These are phyloP conservation scores for Eupithecia tripunctaria DNA, from an alignment of 2,888 invertebrate species.

Conservation along the genomic window DNA sequence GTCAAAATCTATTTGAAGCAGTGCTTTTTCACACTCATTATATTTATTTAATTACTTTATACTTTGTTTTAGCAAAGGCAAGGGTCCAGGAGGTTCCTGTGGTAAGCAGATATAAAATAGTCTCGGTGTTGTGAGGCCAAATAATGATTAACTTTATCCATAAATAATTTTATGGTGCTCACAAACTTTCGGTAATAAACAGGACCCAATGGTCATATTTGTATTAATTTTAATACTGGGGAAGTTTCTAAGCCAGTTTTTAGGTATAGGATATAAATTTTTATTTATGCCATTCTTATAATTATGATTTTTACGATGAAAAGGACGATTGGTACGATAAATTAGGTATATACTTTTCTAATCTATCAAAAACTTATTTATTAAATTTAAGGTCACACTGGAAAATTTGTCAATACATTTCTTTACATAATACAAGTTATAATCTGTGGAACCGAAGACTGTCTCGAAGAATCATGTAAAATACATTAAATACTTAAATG, in stretches of 20 bases:
- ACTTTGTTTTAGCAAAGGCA: background rate
- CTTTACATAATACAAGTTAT: too few species aligned
- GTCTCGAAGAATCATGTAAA: too few species aligned
- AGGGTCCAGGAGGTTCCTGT: background rate
- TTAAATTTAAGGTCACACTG: background rate
- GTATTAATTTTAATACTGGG: conserved; percentile 10
- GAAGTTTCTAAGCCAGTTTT: background rate
- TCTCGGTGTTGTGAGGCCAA: background rate
- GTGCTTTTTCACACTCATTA: background rate
- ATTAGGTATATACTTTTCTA: background rate
- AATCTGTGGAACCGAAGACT: too few species aligned
- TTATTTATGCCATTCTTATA: background rate
- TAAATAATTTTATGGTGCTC: conserved; percentile 22
- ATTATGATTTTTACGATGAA: background rate
- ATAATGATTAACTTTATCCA: conserved; percentile 25
- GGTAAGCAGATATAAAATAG: background rate
- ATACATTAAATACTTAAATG: too few species aligned
- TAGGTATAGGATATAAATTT: background rate
- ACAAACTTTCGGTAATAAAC: conserved; percentile 26
- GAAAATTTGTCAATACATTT: too few species aligned
- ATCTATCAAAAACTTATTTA: background rate
- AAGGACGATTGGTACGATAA: background rate
- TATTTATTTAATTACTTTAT: too few species aligned
- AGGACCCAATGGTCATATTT: conserved; percentile 20
- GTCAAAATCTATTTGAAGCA: background rate